Evolutionary conservation across 2,797 vertebrate species (phyloP).

Genomic region (Myotis pilosus): DNA sequence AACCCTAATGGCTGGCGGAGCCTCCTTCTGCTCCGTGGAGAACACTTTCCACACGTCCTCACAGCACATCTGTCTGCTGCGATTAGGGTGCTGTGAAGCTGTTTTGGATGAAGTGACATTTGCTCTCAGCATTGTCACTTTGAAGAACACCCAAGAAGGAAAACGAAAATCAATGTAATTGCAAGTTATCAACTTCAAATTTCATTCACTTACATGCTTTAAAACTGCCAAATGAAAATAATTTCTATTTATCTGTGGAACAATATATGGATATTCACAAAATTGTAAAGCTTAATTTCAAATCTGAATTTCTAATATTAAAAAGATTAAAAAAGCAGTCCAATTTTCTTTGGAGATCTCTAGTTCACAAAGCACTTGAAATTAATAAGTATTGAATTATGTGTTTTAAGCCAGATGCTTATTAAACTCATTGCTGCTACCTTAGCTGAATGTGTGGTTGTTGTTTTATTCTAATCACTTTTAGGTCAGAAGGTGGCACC

Average conservation of each 20-base stretch:
- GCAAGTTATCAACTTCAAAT: constrained; percentile 75
- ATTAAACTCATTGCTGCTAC: not conserved
- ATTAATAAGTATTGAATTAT: not conserved
- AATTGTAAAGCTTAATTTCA: constrained; percentile 59
- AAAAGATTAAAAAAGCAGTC: not conserved
- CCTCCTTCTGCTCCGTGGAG: constrained; percentile 40
- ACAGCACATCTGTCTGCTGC: not conserved
- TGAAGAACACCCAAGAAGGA: constrained; percentile 75
- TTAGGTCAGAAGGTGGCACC: not conserved
- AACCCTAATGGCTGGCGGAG: not conserved
- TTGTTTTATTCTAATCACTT: not conserved
- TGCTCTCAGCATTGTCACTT: constrained; percentile 69
- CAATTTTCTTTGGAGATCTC: constrained; percentile 46
- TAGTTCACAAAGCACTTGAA: not conserved
- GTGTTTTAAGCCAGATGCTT: not conserved
- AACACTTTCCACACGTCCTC: constrained; percentile 22
- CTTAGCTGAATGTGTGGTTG: not conserved
- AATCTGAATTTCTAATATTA: constrained; percentile 53
- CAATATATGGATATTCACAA: constrained; percentile 33
- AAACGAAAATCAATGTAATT: constrained; percentile 81
- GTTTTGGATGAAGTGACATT: constrained; percentile 68
- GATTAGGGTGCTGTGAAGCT: constrained; percentile 59
- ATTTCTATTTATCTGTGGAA: constrained; percentile 63
- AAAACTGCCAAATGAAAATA: constrained; percentile 69
- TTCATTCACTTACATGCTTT: constrained; percentile 71